phyloP scores from a whole-genome alignment of 2,888 invertebrate genomes.

The Netelia inedita region DNA sequence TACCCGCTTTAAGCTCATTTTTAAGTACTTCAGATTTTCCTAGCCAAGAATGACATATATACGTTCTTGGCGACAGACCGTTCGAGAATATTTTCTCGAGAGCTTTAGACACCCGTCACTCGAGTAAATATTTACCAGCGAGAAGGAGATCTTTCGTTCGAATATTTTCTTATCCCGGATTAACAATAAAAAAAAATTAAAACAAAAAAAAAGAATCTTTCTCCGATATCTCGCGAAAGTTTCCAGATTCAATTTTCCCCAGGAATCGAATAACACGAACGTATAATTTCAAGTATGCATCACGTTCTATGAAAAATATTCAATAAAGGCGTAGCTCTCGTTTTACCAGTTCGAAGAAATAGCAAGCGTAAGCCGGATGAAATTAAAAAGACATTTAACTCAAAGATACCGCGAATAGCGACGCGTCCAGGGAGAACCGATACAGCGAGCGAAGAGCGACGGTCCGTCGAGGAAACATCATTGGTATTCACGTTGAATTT shows the following conservation, averaged over 20 bases:
- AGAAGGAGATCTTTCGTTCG: neutral
- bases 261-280: too few species aligned
- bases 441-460: neutral
- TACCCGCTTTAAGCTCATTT: slow-evolving; percentile 20
- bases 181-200: neutral
- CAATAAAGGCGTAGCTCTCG: too few species aligned
- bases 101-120: neutral
- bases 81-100: neutral
- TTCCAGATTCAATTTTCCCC: neutral
- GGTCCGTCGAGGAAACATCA: neutral
- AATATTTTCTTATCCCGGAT: neutral
- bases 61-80: neutral
- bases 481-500: slow-evolving; percentile 40
- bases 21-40: slow-evolving; percentile 31
- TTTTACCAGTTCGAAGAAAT: too few species aligned
- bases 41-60: slow-evolving; percentile 4
- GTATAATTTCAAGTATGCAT: too few species aligned
- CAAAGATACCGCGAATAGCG: too few species aligned
- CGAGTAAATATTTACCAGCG: neutral
- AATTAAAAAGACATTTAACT: too few species aligned
- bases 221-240: neutral
- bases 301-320: too few species aligned
- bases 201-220: neutral
- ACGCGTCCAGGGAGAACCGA: too few species aligned
- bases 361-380: too few species aligned